phyloP scores from a whole-genome alignment of 92 coral and sea anemone genomes.

The Porites rus region DNA sequence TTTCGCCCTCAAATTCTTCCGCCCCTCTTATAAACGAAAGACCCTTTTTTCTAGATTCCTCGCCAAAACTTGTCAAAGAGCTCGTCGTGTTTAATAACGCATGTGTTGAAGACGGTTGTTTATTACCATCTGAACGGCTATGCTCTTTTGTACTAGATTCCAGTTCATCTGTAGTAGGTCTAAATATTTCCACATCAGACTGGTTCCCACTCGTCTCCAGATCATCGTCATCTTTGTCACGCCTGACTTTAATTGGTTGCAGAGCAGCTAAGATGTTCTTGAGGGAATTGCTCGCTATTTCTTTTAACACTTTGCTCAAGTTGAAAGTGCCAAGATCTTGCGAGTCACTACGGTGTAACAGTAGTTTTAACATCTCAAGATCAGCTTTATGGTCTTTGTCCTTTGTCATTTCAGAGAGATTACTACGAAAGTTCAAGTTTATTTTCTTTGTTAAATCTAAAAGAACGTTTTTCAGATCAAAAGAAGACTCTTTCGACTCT shows the following conservation, averaged over 20 bases:
- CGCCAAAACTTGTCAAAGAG: not conserved
- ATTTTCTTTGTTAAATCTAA: conserved; percentile 30
- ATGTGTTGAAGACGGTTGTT: not conserved
- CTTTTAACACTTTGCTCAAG: conserved; percentile 33
- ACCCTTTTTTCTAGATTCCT: not conserved
- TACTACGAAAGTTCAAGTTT: not conserved
- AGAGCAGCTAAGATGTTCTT: conserved; percentile 1
- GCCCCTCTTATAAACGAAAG: conserved; percentile 21
- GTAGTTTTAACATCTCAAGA: conserved; percentile 28
- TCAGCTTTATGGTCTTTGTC: not conserved
- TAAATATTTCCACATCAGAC: conserved; percentile 9
- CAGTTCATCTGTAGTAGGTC: conserved; percentile 16
- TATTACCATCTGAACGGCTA: not conserved
- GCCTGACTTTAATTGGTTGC: conserved; percentile 11
- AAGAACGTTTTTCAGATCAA: conserved; percentile 22
- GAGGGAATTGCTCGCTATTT: conserved; percentile 24
- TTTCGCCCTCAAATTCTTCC: conserved; percentile 5
- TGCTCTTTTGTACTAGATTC: conserved; percentile 3
- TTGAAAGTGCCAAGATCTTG: conserved; percentile 31
- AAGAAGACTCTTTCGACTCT: not conserved
- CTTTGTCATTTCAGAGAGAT: not conserved
- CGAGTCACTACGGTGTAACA: conserved; percentile 18
- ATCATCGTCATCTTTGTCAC: not conserved
- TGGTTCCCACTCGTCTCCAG: not conserved
- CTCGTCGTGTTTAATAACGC: not conserved